These are phyloP conservation scores for Drosophila vallismaia DNA, from an alignment of 2,888 invertebrate species.

Conservation along the genomic window DNA sequence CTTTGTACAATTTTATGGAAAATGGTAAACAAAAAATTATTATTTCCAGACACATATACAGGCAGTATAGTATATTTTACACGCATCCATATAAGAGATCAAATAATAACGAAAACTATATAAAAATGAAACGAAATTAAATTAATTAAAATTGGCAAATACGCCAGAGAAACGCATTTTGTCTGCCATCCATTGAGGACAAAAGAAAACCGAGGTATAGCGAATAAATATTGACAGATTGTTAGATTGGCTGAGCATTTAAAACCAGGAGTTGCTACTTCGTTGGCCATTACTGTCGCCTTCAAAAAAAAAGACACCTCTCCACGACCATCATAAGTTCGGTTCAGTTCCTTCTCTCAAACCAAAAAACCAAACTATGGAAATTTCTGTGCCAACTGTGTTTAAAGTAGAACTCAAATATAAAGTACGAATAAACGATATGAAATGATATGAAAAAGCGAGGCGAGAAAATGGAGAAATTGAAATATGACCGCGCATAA, in stretches of 20 bases:
- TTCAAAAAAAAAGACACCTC: conserved; percentile 17
- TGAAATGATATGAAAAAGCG: conserved; percentile 20
- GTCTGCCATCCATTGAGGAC: conserved; percentile 14
- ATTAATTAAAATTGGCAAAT: conserved; percentile 33
- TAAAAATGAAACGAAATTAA: conserved; percentile 21
- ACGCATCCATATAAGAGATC: conserved; percentile 17
- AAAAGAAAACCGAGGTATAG: background rate
- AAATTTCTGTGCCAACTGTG: conserved; percentile 75
- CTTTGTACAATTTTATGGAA: conserved; percentile 73
- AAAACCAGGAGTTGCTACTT: conserved; percentile 33
- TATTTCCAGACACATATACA: conserved; percentile 52
- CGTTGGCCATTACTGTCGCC: conserved; percentile 34
- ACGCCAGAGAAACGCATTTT: conserved; percentile 39
- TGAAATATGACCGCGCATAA: conserved; percentile 61
- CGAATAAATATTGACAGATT: background rate
- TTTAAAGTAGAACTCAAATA: conserved; percentile 57
- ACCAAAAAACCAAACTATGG: conserved; percentile 43
- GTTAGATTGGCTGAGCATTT: conserved; percentile 24
- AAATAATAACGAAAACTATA: conserved; percentile 30
- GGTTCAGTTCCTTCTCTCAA: conserved; percentile 67
- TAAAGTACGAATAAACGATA: conserved; percentile 34
- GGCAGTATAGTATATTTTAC: conserved; percentile 43
- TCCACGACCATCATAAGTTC: conserved; percentile 48
- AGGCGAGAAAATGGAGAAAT: conserved; percentile 29
- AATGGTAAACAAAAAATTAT: conserved; percentile 43